Base-by-base conservation (phyloP, 2,113 vertebrate species). In the Trachemys scripta region DNA sequence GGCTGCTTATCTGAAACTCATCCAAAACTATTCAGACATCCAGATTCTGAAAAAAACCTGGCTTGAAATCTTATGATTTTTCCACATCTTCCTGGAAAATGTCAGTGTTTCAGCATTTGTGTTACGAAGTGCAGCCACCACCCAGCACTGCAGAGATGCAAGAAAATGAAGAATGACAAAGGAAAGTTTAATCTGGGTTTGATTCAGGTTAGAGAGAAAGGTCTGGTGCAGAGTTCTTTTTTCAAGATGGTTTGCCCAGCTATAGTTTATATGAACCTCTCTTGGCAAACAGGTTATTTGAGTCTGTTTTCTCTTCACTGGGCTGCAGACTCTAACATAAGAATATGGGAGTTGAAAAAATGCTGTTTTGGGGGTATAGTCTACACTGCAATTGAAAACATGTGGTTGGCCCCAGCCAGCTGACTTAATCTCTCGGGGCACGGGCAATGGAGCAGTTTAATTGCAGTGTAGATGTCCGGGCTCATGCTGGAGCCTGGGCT, bases 1-100 rank as follows among this genome's bases (percentile, higher is more conserved):
- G 53, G 83, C 86, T 54, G 8, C 75, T 92, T 88, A 90, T 35
- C 27, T 93, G 83, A 89, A 90, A 29, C 35, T 82, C 94, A 96
- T 86, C 82, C 59, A 90, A 65, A 91, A n/a, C 7, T 0, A 2
- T 85, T 91, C 90, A 56, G 79, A 22, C 35, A 56, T 91, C 38
- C 29, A 50, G 17, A 88, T 14, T 75, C 11, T 50, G 59, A 35
- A 42, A 59, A 13, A 62, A 12, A 59, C 57, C 31, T 95, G 83
- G 69, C 49, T 54, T 29, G 50, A 86, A 65, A 47, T 82, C 56
- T 57, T 10, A 54, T 51, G 51, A 5, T 65, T 91, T 84, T 85
- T 85, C 50, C 62, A 84, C 59, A 62, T 8, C 5, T 92, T 95
- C 94, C 53, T 80, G 29, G 24, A 49, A 72, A 62, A 50, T 82